Conservation (phyloP, 2,113 vertebrate species). For the Nerophis lumbriciformis region DNA sequence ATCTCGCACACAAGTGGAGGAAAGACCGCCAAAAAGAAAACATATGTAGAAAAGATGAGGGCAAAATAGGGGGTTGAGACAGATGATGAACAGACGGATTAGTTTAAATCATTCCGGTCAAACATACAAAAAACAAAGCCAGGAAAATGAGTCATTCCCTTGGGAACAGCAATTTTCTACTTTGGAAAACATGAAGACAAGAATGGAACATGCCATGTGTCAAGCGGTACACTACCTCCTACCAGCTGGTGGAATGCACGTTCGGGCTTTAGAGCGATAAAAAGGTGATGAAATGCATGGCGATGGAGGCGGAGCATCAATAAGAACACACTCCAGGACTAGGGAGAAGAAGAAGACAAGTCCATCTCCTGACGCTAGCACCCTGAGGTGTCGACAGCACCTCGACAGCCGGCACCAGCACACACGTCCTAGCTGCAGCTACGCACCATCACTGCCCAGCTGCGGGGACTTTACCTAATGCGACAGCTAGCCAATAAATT, state of each 20-base stretch:
- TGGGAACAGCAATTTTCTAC: conserved; percentile 35
- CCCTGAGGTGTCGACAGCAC: conserved; percentile 53
- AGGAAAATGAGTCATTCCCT: conserved; percentile 46
- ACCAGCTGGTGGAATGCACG: conserved; percentile 14
- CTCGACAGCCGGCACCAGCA: conserved; percentile 29
- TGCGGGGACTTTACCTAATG: conserved; percentile 12
- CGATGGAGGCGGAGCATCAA: conserved; percentile 10
- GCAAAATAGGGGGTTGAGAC: neutral
- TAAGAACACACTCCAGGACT: conserved; percentile 34
- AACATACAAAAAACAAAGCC: conserved; percentile 46
- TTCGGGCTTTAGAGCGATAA: conserved; percentile 16
- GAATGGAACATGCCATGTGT: conserved; percentile 9
- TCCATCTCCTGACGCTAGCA: conserved; percentile 46
- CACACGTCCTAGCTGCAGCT: conserved; percentile 32
- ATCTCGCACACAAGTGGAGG: conserved; percentile 31
- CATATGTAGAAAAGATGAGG: conserved; percentile 19
- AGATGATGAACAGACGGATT: conserved; percentile 8
- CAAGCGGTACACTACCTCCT: neutral
- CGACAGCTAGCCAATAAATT: neutral
- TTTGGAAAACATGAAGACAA: conserved; percentile 25
- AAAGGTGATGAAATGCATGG: neutral
- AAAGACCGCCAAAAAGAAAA: conserved; percentile 26
- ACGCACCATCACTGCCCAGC: conserved; percentile 5
- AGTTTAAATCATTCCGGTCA: conserved; percentile 21
- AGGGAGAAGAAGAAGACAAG: conserved; percentile 27